Evolutionary conservation across 2,113 vertebrate species (phyloP).

Genomic region (Antigone vipio): DNA sequence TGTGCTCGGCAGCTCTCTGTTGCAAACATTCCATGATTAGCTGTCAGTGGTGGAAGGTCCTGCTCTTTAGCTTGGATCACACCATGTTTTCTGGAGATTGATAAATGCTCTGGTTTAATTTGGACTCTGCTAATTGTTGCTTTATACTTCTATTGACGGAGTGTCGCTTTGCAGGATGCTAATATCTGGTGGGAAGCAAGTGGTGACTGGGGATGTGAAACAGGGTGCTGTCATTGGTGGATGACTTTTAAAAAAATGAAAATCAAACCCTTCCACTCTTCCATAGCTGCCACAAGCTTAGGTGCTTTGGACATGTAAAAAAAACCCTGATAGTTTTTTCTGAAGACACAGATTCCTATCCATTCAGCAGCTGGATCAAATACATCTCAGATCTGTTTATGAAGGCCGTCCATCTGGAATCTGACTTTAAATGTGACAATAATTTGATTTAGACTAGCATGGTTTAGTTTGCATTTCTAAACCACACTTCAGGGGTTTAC

Average conservation of each 20-base stretch:
- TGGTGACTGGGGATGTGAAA: background rate
- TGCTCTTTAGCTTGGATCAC: background rate
- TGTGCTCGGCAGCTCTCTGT: background rate
- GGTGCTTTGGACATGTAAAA: background rate
- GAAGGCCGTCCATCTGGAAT: background rate
- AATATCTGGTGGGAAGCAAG: background rate
- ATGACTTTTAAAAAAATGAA: background rate
- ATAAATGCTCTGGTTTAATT: background rate
- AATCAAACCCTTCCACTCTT: background rate
- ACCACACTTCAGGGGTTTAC: background rate
- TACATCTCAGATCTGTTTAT: background rate
- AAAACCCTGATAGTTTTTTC: rapidly evolving
- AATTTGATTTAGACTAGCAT: background rate
- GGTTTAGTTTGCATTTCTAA: background rate
- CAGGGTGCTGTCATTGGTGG: background rate
- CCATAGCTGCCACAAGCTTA: background rate
- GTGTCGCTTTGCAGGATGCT: rapidly evolving
- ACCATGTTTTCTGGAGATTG: background rate
- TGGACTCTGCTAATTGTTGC: background rate
- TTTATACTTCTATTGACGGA: background rate
- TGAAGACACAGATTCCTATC: background rate
- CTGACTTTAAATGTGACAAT: background rate
- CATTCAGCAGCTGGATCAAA: background rate
- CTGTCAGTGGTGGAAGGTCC: background rate
- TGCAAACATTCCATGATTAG: background rate